These are phyloP conservation scores for Melipona bicolor DNA, from an alignment of 2,888 invertebrate species.

Conservation along the genomic window DNA sequence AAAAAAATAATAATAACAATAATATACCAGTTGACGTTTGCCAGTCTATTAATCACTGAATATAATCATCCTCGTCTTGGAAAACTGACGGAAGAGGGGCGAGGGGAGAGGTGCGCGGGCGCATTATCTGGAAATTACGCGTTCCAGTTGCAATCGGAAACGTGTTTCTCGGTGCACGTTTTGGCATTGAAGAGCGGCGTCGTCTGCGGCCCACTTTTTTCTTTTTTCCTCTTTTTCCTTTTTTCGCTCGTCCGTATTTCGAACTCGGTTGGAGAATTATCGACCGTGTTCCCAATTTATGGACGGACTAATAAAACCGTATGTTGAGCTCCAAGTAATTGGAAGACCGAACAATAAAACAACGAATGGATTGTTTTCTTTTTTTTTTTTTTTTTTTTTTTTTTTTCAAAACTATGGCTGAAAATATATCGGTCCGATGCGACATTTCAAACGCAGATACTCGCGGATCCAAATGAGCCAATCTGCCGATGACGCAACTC, in stretches of 20 bases:
- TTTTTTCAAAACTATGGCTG: slow-evolving; percentile 38
- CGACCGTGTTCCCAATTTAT: slow-evolving; percentile 53
- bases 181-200: neutral
- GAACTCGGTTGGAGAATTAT: slow-evolving; percentile 49
- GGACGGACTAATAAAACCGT: slow-evolving; percentile 46
- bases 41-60: no score
- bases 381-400: no score
- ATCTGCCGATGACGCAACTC: slow-evolving; percentile 57
- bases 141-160: neutral
- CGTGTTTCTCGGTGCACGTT: neutral
- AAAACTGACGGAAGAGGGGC: neutral
- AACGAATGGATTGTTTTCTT: slow-evolving; percentile 22
- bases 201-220: neutral
- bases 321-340: slow-evolving; percentile 27
- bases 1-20: no score
- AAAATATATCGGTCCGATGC: neutral
- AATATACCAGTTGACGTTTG: no score
- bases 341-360: slow-evolving; percentile 47
- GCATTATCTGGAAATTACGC: neutral
- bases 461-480: slow-evolving; percentile 50
- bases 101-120: no score
- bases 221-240: no score
- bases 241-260: slow-evolving; percentile 15
- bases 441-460: slow-evolving; percentile 43
- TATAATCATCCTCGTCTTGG: neutral